Base-by-base conservation (phyloP, 2,113 vertebrate genomes). In the Tautogolabrus adspersus region DNA sequence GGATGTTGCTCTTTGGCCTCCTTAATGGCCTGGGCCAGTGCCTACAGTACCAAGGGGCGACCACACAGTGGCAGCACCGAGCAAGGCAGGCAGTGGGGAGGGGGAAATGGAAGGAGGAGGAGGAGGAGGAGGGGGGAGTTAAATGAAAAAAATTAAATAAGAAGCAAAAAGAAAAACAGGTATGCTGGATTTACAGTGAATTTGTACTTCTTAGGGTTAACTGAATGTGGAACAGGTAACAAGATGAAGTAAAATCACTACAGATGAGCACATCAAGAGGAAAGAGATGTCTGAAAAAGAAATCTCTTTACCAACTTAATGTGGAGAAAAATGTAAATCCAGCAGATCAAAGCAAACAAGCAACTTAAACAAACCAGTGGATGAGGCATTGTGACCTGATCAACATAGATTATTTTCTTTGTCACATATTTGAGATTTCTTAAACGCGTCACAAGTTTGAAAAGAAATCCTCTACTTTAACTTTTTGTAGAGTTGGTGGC, bases 1-100 rank as follows among this genome's bases (percentile, higher is more conserved):
- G 98, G 98, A 93, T 99, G 98, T 92, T 99, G 98, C 91, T 99
- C 97, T 96, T 97, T 96, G 95, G 97, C 98, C 95, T 99, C 98
- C 94, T 97, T 97, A 92, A 99, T 99, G 85, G 98, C 98, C 93
- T 99, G 97, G 88, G 97, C 98, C 94, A 99, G 92, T 12, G 97
- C 98, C 98, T 99, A 78, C 84, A 82, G 87, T 71, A 85, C 59
- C 86, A 2, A 18, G 57, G 68, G 37, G 76, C 65, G 77, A 63
- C 82, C 86, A 89, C 81, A 71, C 11, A 38, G 80, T 70, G 89
- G 79, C 88, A 88, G 91, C 16, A 66, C 65, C 89, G 65, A 90
- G 84, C 85, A 72, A 66, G 34, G 79, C 84, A 84, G 69, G 89
- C 81, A 87, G 69, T 78, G 81, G 79, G 58, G 66, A 57, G 46